Conservation (phyloP, 92 coral and sea anemone genomes). For the Galaxea fascicularis region DNA sequence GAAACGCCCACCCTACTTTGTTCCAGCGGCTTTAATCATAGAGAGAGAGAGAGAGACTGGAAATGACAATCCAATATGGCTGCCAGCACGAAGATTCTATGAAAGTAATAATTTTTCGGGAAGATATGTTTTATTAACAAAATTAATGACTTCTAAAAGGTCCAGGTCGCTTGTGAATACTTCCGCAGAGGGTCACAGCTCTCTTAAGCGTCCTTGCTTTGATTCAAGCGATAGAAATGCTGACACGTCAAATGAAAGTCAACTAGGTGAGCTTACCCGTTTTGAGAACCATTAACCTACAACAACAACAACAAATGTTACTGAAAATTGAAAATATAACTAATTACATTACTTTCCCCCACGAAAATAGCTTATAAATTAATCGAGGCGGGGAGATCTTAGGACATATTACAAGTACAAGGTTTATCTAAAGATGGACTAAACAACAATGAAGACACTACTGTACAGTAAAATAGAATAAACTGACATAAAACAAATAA, state of each 20-base stretch:
- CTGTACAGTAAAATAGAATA: too few species aligned
- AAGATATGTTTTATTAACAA: not conserved
- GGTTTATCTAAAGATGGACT: too few species aligned
- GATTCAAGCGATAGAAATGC: not conserved
- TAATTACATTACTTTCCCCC: too few species aligned
- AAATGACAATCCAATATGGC: not conserved
- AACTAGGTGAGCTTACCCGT: conserved; percentile 19
- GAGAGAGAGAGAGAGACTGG: conserved; percentile 37
- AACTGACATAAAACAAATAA: too few species aligned
- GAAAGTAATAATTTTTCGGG: too few species aligned
- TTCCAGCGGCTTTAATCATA: not conserved
- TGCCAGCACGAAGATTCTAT: not conserved
- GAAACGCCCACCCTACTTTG: not conserved
- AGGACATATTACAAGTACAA: too few species aligned
- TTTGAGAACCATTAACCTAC: not conserved
- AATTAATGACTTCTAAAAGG: conserved; percentile 32
- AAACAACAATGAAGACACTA: too few species aligned
- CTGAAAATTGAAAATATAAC: too few species aligned
- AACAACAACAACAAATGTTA: too few species aligned
- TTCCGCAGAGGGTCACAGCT: not conserved
- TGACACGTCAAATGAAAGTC: not conserved
- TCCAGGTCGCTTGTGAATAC: not conserved
- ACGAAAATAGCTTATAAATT: too few species aligned
- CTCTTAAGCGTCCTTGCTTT: conserved; percentile 15
- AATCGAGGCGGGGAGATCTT: too few species aligned